Percentiles rank a stretch among this genome's conserved stretches.
phyloP scores from a whole-genome alignment of 2,113 vertebrate species.

The Eretmochelys imbricata region DNA sequence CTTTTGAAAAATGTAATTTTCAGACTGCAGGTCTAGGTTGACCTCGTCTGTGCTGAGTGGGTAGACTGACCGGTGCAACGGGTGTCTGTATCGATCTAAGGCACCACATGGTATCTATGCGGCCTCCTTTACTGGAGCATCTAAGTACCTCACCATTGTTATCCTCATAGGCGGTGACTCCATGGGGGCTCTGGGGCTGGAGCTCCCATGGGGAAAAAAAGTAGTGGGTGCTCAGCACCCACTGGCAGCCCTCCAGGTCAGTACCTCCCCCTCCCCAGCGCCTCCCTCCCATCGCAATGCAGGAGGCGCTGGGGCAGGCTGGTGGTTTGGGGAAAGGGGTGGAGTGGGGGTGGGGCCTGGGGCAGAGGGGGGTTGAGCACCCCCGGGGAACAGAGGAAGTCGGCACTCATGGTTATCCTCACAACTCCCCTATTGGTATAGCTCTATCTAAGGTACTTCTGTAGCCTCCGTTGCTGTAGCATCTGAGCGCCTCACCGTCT shows the following conservation, averaged over 20 bases:
- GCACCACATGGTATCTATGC: background rate
- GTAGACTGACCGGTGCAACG: rapidly evolving
- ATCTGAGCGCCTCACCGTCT: background rate
- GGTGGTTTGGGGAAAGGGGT: too few species aligned
- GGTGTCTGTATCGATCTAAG: background rate
- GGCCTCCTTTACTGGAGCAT: background rate
- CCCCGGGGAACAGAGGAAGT: too few species aligned
- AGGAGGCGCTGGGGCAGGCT: too few species aligned
- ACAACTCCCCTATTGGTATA: background rate
- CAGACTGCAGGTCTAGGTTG: background rate
- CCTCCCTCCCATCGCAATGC: too few species aligned
- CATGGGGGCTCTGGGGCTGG: too few species aligned
- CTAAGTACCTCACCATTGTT: background rate
- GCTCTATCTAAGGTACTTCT: background rate
- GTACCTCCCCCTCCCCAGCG: too few species aligned
- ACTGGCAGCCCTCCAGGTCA: too few species aligned
- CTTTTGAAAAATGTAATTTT: background rate
- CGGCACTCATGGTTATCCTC: background rate
- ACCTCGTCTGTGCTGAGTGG: background rate
- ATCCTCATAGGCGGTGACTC: background rate
- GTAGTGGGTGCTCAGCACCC: too few species aligned
- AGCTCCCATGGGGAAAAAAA: too few species aligned
- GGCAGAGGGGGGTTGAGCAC: too few species aligned
- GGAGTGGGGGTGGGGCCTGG: too few species aligned
- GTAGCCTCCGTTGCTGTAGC: background rate